A percentile compares a stretch with the other conserved stretches of the same genome.
Evolutionary conservation across 2,113 vertebrate genomes (phyloP).

Genomic region (Pedionomus torquatus): DNA sequence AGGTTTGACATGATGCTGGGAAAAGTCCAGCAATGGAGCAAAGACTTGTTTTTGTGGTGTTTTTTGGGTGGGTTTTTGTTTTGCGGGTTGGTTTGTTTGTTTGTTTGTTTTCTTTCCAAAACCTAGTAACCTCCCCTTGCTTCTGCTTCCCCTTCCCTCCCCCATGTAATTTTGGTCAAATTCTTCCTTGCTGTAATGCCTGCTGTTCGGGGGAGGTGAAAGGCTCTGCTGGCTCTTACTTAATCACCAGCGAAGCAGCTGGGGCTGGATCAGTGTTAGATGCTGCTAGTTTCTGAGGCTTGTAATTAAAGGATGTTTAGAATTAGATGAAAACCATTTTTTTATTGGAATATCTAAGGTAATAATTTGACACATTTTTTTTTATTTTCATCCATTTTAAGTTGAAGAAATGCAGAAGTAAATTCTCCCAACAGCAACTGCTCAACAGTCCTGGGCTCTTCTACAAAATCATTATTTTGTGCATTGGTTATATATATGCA

Average conservation of each 20-base stretch:
- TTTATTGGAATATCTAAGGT: neutral
- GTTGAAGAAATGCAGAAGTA: neutral
- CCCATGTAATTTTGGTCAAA: neutral
- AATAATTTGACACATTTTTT: neutral
- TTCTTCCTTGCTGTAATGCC: neutral
- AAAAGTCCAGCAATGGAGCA: neutral
- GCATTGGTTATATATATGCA: neutral
- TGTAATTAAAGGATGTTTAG: constrained; percentile 1
- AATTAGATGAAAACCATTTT: neutral
- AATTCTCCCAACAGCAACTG: neutral
- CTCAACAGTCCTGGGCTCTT: neutral
- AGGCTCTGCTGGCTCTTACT: neutral
- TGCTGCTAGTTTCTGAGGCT: neutral
- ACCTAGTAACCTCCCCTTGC: neutral
- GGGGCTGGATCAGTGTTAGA: neutral
- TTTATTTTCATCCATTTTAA: neutral
- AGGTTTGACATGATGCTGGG: neutral
- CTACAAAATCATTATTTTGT: neutral
- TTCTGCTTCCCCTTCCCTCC: neutral
- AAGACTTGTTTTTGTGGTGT: neutral
- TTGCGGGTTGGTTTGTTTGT: too few species aligned
- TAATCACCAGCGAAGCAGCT: constrained; percentile 13
- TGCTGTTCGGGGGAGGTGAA: neutral
- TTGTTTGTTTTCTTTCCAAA: neutral
- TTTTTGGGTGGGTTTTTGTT: too few species aligned